Conservation (phyloP, 53 echinoderm and acorn worm species). For the Stichopus horrens region DNA sequence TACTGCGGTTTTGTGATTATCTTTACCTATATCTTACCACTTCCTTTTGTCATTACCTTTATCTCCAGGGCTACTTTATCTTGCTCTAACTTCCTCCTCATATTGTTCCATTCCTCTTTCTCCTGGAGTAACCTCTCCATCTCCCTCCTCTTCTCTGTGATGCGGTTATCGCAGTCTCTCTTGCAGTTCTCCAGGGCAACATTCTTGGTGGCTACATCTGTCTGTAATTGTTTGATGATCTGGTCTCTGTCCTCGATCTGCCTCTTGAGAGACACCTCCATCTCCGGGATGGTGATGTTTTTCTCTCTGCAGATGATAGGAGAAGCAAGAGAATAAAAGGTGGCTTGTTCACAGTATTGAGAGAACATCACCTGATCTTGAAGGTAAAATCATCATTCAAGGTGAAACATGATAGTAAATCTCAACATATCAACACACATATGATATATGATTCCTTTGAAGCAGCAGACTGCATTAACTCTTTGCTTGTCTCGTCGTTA, state of each 20-base stretch:
- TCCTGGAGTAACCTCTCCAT: conserved; percentile 63
- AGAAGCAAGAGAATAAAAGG: not conserved
- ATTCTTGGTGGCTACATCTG: conserved; percentile 80
- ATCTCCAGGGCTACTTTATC: conserved; percentile 83
- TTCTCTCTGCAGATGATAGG: conserved; percentile 46
- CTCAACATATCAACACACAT: not conserved
- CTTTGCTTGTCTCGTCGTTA: too few relatives aligned
- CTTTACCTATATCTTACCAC: too few relatives aligned
- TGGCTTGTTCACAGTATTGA: not conserved
- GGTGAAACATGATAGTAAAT: not conserved
- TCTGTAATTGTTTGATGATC: conserved; percentile 79
- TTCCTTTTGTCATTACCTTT: conserved; percentile 41
- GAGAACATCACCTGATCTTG: too few relatives aligned
- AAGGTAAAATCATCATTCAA: not conserved
- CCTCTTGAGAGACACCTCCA: conserved; percentile 60
- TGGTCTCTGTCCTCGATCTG: conserved; percentile 80
- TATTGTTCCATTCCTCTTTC: conserved; percentile 65
- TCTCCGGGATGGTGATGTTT: conserved; percentile 64
- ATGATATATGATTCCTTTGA: conserved; percentile 12
- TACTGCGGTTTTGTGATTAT: too few relatives aligned
- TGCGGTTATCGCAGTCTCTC: conserved; percentile 62
- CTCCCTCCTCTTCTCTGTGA: conserved; percentile 76
- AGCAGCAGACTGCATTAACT: conserved; percentile 35
- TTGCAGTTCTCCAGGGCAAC: conserved; percentile 71
- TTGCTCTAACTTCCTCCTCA: conserved; percentile 73